These are phyloP conservation scores for Trichonephila clavata DNA, from an alignment of 1,140 invertebrate species.

Conservation along the genomic window DNA sequence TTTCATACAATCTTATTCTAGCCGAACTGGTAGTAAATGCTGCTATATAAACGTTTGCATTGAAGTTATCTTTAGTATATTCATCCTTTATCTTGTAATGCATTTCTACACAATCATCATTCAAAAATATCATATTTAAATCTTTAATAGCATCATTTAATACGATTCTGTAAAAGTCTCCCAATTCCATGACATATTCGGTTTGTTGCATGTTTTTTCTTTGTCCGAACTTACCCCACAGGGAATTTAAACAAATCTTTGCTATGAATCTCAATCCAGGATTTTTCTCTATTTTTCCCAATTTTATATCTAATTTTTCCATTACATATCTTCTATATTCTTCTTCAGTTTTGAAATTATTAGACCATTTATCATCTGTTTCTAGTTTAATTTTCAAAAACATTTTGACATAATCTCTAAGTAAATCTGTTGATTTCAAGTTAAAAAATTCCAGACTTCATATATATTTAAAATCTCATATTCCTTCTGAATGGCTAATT, in stretches of 20 bases:
- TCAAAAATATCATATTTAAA: slow-evolving; percentile 54
- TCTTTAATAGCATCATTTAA: slow-evolving; percentile 52
- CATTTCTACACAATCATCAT: too few relatives aligned
- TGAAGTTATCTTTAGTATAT: too few relatives aligned
- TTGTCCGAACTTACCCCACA: slow-evolving; percentile 58
- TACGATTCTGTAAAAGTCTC: slow-evolving; percentile 29
- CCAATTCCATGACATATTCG: slow-evolving; percentile 5
- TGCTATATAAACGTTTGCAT: too few relatives aligned
- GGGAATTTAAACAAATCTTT: slow-evolving; percentile 45
- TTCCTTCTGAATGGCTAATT: slow-evolving; percentile 21
- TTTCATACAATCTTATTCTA: too few relatives aligned
- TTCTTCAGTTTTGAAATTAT: too few relatives aligned
- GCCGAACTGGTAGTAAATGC: too few relatives aligned
- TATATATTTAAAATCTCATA: slow-evolving; percentile 40
- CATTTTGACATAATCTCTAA: slow-evolving; percentile 57
- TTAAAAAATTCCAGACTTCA: slow-evolving; percentile 49
- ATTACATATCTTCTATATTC: too few relatives aligned
- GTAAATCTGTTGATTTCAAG: slow-evolving; percentile 1
- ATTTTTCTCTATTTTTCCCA: too few relatives aligned
- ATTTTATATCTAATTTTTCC: too few relatives aligned
- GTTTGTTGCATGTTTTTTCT: slow-evolving; percentile 54
- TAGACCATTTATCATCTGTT: too few relatives aligned
- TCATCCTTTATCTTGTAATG: too few relatives aligned
- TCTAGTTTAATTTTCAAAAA: slow-evolving; percentile 63
- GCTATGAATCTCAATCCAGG: slow-evolving; percentile 48